Base-by-base conservation (phyloP, 2,888 invertebrate species). In the Melieria omissa region DNA sequence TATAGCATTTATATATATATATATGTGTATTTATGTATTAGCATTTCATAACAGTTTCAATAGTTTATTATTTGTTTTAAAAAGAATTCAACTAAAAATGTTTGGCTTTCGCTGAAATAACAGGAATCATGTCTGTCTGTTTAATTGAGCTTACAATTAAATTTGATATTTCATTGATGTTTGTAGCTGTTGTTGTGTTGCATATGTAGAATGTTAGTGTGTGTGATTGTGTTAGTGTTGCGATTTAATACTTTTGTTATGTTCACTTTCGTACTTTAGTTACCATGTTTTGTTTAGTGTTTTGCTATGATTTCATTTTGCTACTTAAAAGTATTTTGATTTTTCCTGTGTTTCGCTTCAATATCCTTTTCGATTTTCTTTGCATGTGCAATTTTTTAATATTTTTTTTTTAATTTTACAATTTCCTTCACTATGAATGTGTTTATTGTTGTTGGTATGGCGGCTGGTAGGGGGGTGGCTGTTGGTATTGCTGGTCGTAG, bases 401-500 rank as follows among this genome's bases (percentile, higher is more conserved):
- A 65, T 41, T 29, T 62, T 49, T 29, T 52, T 5, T 62, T 8
- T 44, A 42, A 45, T 42, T 41, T 65, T 65, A 9, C 29, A 41
- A 60, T 44, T 46, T 55, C 42, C 42, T 45, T 57, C 16, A 60
- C 14, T 41, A 29, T 65, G 9, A 16, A 42, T 44, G 44, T 8
- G 44, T 52, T 12, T 7, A 12, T 65, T 5, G 10, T 65, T 65
- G 12, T 63, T 72, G 69, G 8, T 68, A 65, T 70, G 29, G 60
- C 42, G 55, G 62, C 52, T 62, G 58, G 72, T 75, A 76, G 71
- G 69, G 5, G 10, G 44, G 9, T 61, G 55, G 70, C 55, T 76
- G 77, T 62, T 82, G 82, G 75, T 84, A 83, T 78, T 81, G 83
- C 66, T 79, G 81, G 60, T 80, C 77, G 68, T 83, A 83, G 70